phyloP scores from a whole-genome alignment of 2,888 invertebrate species.

The Phorcus lineatus region DNA sequence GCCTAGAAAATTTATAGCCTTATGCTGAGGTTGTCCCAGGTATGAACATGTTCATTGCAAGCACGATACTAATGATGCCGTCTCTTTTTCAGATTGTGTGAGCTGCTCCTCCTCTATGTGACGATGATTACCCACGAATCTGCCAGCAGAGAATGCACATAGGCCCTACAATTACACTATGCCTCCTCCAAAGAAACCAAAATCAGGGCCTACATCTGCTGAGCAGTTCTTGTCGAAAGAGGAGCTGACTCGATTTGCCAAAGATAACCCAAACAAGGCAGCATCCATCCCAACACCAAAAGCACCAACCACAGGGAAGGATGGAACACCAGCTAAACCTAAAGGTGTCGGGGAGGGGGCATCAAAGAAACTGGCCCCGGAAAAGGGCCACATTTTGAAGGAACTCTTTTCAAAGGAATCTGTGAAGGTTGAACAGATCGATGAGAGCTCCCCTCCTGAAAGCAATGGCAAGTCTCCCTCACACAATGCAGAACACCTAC shows the following conservation, averaged over 20 bases:
- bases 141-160: conserved; percentile 24
- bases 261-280: neutral
- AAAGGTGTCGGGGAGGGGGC: neutral
- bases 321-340: neutral
- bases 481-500: conserved; percentile 8
- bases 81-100: conserved; percentile 11
- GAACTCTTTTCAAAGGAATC: conserved; percentile 17
- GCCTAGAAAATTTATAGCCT: no score
- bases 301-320: neutral
- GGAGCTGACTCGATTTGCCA: conserved; percentile 40
- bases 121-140: neutral
- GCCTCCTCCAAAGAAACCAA: conserved; percentile 72
- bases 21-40: no score
- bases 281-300: neutral
- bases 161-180: conserved; percentile 40
- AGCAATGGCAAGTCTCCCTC: neutral
- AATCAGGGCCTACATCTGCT: conserved; percentile 65
- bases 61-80: no score
- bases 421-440: neutral
- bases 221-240: conserved; percentile 68
- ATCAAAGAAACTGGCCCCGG: neutral
- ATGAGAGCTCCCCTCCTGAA: conserved; percentile 6
- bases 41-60: no score
- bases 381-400: conserved; percentile 15
- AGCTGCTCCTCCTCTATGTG: conserved; percentile 6